A percentile compares a stretch with the other conserved stretches of the same genome.
Evolutionary conservation across 2,113 vertebrate genomes (phyloP).

Genomic region (Lagopus leucura): DNA sequence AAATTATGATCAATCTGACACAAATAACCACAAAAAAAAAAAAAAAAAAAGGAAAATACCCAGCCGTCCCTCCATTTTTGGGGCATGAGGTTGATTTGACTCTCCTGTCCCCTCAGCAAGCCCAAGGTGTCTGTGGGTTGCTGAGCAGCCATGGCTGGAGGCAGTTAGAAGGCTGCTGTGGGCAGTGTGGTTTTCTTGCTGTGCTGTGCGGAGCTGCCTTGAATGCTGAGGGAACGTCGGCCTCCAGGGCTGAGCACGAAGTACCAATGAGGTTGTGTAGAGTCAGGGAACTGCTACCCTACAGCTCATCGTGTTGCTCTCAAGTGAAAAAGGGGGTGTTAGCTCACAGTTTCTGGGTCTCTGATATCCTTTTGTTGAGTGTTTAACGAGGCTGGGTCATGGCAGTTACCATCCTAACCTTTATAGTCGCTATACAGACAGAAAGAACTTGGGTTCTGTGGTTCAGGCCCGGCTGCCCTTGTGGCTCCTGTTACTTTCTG

Average conservation of each 20-base stretch:
- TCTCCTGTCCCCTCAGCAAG: background rate
- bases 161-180: too few relatives aligned
- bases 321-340: background rate
- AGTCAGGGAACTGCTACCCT: background rate
- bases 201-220: background rate
- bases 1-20: accelerated
- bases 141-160: background rate
- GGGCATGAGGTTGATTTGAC: background rate
- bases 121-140: background rate
- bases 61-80: background rate
- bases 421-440: background rate
- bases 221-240: too few relatives aligned
- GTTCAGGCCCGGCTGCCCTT: background rate
- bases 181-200: background rate
- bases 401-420: background rate
- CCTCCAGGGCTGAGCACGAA: background rate
- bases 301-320: background rate
- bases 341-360: background rate
- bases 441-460: background rate
- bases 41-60: background rate
- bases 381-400: background rate
- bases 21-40: background rate
- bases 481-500: background rate
- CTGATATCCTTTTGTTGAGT: background rate
- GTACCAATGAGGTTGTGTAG: background rate